Conservation (phyloP, 2,888 invertebrate genomes). For the Chironomus riparius region DNA sequence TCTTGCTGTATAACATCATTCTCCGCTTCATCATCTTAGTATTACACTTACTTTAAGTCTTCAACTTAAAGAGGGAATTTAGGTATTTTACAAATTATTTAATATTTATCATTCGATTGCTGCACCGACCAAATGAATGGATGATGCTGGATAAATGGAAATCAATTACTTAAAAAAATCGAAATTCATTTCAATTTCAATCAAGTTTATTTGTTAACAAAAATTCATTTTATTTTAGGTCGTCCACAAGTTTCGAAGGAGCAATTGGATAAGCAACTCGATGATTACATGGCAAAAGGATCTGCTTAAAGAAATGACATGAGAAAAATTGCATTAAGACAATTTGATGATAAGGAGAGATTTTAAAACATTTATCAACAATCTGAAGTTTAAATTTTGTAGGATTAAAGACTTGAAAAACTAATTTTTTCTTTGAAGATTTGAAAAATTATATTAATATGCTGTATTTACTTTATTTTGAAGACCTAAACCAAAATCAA, state of each 20-base stretch:
- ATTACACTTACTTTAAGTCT: no score
- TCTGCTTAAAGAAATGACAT: background rate
- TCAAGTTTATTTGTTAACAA: background rate
- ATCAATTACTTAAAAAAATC: background rate
- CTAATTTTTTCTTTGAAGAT: no score
- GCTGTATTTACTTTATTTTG: no score
- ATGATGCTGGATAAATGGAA: background rate
- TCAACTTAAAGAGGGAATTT: background rate
- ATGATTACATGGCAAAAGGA: conserved; percentile 58
- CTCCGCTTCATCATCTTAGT: background rate
- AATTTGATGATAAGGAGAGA: background rate
- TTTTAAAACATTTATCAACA: background rate
- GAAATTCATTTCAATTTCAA: background rate
- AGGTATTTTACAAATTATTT: background rate
- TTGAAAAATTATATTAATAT: no score
- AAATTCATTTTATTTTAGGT: background rate
- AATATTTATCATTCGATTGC: background rate
- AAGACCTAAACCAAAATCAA: no score
- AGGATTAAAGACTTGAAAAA: background rate
- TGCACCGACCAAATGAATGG: background rate
- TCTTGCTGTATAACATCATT: background rate
- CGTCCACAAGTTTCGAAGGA: conserved; percentile 40
- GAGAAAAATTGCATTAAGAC: background rate
- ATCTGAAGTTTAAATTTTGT: no score
- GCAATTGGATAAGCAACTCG: conserved; percentile 58